Base-by-base conservation (phyloP, 2,888 invertebrate genomes). In the Palloptera scutellata region DNA sequence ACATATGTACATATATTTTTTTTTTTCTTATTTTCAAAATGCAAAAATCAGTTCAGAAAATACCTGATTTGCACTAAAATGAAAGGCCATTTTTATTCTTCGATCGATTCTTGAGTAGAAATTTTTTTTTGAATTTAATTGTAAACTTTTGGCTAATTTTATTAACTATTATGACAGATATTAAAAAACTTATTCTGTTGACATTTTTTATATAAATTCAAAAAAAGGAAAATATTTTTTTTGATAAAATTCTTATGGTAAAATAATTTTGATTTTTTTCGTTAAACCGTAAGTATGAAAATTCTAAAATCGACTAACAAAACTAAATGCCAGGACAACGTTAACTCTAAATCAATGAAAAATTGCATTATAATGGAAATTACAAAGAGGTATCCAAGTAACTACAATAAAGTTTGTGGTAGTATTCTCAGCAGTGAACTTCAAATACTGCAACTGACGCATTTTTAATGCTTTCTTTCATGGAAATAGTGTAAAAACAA, bases 61-160 rank as follows among this genome's bases (percentile, higher is more conserved):
- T 77, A 85, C 85, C 85, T 85, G 85, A 75, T 82, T 80, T 61
- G 85, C 85, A 71, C 81, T 82, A 67, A 83, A 85, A 74, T 82
- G 76, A 69, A 77, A 79, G 40, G 85, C 79, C 84, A 85, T 85
- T 70, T 63, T 63, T 69, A 66, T 66, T 30, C 12, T 66, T 30
- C 12, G 20, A 41, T 69, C 30, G 57, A 64, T 59, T 13, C 67
- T 67, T 65, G 41, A 41, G 57, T 66, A n/a, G 53, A 54, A 66
- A 64, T 64, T 61, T 62, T 64, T 57, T 20, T 13, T 20, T 12
- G 48, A 53, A 66, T 59, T 42, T 45, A 52, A 62, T 30, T 30
- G 30, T 30, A 30, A 30, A 30, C 30, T 30, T n/a, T n/a, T n/a
- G n/a, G n/a, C n/a, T n/a, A n/a, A 30, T 4, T 30, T 30, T 30